phyloP scores from a whole-genome alignment of 2,888 invertebrate species.

The Caenorhabditis sp. region DNA sequence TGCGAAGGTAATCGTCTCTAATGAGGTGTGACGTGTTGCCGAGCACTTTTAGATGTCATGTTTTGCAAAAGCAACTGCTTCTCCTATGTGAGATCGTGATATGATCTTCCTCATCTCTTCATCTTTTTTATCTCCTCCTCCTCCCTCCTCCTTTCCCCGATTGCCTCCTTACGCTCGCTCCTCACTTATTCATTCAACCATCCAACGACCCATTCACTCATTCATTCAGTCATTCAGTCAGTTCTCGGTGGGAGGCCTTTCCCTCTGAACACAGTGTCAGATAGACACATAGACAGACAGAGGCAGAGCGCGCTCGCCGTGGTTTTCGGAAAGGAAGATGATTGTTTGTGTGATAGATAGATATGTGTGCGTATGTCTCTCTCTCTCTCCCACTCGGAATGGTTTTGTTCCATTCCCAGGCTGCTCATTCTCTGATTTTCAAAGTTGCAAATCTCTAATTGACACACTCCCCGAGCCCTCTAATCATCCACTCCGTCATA shows the following conservation, averaged over 20 bases:
- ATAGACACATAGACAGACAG: constrained; percentile 41
- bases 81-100: too few species aligned
- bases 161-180: constrained; percentile 59
- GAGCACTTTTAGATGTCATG: not conserved
- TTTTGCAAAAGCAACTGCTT: constrained; percentile 17
- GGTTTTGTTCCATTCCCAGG: too few species aligned
- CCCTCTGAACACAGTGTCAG: constrained; percentile 54
- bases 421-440: constrained; percentile 36
- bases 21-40: constrained; percentile 59
- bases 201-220: constrained; percentile 62
- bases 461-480: not conserved
- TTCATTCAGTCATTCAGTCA: constrained; percentile 56
- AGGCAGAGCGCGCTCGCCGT: constrained; percentile 48
- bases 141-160: too few species aligned
- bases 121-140: constrained; percentile 47
- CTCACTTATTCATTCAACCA: constrained; percentile 64
- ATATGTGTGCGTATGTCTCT: constrained; percentile 59
- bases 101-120: constrained; percentile 34
- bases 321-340: constrained; percentile 66
- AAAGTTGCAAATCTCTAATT: too few species aligned
- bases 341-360: constrained; percentile 66
- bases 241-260: constrained; percentile 62
- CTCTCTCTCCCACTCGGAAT: constrained; percentile 29
- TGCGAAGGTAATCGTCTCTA: constrained; percentile 39
- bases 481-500: constrained; percentile 31